Evolutionary conservation across 2,888 invertebrate species (phyloP).

Genomic region (Drosophila glabriapex): DNA sequence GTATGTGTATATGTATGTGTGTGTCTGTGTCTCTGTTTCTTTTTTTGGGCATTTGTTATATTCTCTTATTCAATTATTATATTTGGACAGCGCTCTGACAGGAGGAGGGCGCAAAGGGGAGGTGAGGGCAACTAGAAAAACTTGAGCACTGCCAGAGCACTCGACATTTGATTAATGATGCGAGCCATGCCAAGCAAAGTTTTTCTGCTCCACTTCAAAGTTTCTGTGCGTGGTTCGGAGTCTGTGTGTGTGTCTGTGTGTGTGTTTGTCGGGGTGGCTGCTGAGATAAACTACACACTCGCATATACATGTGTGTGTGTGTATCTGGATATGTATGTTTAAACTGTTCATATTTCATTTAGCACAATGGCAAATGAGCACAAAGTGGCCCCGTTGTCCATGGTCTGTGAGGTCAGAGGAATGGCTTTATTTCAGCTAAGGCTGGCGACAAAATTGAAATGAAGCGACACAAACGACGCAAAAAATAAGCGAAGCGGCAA

Average conservation of each 20-base stretch:
- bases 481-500: constrained; percentile 49
- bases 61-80: constrained; percentile 59
- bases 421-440: constrained; percentile 47
- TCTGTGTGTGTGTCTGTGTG: not conserved
- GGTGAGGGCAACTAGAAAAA: not conserved
- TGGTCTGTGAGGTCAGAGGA: constrained; percentile 34
- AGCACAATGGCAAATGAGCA: constrained; percentile 50
- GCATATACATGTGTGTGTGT: constrained; percentile 5
- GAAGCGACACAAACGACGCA: constrained; percentile 36
- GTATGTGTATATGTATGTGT: not conserved
- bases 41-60: constrained; percentile 40
- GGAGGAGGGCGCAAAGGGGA: not conserved
- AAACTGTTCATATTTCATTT: constrained; percentile 38
- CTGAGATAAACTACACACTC: constrained; percentile 15
- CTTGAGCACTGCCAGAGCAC: constrained; percentile 38
- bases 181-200: constrained; percentile 37
- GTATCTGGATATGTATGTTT: not conserved
- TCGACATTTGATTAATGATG: constrained; percentile 70
- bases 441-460: constrained; percentile 66
- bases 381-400: constrained; percentile 13
- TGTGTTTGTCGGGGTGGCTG: constrained; percentile 3
- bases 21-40: constrained; percentile 4
- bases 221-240: constrained; percentile 12
- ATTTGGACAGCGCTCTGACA: constrained; percentile 19
- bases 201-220: constrained; percentile 55